Evolutionary conservation across 2,797 vertebrate species (phyloP), one percentile per base, ranked within the genome.

Genomic region (Periparus ater): DNA sequence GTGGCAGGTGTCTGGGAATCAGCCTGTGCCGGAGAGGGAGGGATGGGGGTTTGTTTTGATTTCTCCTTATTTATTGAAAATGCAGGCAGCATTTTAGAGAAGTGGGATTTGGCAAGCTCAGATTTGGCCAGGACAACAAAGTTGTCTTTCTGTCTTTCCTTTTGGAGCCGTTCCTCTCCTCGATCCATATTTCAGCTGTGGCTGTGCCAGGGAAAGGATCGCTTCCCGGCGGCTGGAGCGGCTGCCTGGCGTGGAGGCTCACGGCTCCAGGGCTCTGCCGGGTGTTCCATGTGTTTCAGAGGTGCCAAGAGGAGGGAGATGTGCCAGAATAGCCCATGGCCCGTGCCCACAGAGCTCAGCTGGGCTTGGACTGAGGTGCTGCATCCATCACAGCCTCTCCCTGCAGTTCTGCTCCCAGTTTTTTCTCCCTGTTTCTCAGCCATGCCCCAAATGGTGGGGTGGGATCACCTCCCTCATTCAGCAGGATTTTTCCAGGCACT

Each of bases 81-180:
- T 76, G 91, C 91, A 93, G 92, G 91, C 85, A 79, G 89, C 87
- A 51, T 85, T 93, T 84, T 74, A 82, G 76, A 95, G 71, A 38
- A 93, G 82, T 2, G 61, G 88, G 87, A 88, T 88, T 96, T 96
- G 89, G 92, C 93, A 94, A 85, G 93, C 87, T 88, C 1, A 4
- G n/a, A 50, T 88, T 92, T 97, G 96, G 93, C 95, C 20, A 7
- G 87, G 87, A 92, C 91, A 95, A 94, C 93, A 95, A 96, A 95
- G 89, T 95, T 92, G 90, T 95, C 95, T 96, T 91, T 91, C 91
- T 81, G 85, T 48, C 88, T 91, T 91, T 95, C 85, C 66, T 94
- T 84, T 92, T 95, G 94, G 93, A 96, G 82, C 73, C 0, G 14
- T 84, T 95, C 86, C 86, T 60, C 76, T 81, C 84, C 75, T 63